phyloP scores from a whole-genome alignment of 2,888 invertebrate species.

The Electrophaes corylata region DNA sequence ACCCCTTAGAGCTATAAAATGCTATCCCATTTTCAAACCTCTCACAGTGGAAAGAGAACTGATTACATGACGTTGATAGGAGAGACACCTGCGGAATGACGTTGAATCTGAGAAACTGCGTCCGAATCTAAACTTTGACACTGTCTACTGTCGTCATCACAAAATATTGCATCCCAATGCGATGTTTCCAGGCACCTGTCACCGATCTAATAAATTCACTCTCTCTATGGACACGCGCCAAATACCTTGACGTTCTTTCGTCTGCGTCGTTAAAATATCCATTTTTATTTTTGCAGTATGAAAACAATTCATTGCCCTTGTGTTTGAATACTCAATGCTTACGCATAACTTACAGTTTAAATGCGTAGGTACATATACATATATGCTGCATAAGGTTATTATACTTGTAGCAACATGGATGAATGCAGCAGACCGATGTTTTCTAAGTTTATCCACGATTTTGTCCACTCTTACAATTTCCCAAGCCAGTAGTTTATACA shows the following conservation, averaged over 20 bases:
- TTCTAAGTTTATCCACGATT: too few species aligned
- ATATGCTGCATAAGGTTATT: too few species aligned
- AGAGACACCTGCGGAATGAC: too few species aligned
- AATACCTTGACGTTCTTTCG: slow-evolving; percentile 34
- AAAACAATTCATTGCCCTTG: background rate
- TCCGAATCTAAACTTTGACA: slow-evolving; percentile 24
- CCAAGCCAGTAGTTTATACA: too few species aligned
- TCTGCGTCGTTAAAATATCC: slow-evolving; percentile 3
- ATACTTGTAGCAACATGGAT: background rate
- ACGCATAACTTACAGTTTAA: too few species aligned
- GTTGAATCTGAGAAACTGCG: too few species aligned
- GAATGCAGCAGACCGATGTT: too few species aligned
- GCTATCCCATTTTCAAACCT: background rate
- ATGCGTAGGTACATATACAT: too few species aligned
- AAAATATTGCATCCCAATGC: slow-evolving; percentile 15
- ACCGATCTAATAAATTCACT: slow-evolving; percentile 35
- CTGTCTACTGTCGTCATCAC: slow-evolving; percentile 14
- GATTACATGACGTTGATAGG: background rate
- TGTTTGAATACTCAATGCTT: background rate
- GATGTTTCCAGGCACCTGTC: slow-evolving; percentile 45
- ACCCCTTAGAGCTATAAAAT: background rate
- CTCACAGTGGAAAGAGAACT: background rate
- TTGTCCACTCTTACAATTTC: too few species aligned
- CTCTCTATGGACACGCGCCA: slow-evolving; percentile 54
- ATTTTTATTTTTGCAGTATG: background rate